phyloP scores from a whole-genome alignment of 2,888 invertebrate species.

The Embidobia sp. region DNA sequence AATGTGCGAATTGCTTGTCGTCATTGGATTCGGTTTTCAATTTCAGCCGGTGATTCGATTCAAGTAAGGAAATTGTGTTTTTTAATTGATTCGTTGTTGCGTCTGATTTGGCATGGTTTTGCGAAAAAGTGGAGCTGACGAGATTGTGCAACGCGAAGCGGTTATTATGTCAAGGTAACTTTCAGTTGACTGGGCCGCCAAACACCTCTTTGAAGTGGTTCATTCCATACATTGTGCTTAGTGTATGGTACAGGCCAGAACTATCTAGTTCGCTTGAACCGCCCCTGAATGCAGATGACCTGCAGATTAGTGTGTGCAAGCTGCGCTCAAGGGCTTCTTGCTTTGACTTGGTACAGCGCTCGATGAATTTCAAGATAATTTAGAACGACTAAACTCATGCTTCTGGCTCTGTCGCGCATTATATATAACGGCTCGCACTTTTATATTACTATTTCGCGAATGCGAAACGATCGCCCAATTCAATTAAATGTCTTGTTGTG shows the following conservation, averaged over 20 bases:
- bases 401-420: constrained; percentile 52
- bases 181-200: constrained; percentile 40
- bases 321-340: constrained; percentile 68
- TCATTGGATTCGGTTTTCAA: neutral
- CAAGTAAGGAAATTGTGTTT: neutral
- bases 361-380: constrained; percentile 72
- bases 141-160: neutral
- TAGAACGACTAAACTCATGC: constrained; percentile 64
- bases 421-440: constrained; percentile 41
- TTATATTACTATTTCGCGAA: constrained; percentile 6
- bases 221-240: constrained; percentile 52
- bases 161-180: constrained; percentile 51
- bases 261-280: constrained; percentile 55
- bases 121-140: constrained; percentile 1
- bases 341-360: constrained; percentile 69
- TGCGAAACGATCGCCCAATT: constrained; percentile 13
- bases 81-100: neutral
- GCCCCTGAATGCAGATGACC: constrained; percentile 72
- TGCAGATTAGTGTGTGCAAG: constrained; percentile 70
- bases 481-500: neutral
- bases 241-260: constrained; percentile 34
- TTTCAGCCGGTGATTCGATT: constrained; percentile 11
- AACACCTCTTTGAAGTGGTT: constrained; percentile 60
- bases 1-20: too few species aligned
- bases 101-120: neutral